Base-by-base conservation (phyloP, 1,140 invertebrate species). In the Listronotus bonariensis region DNA sequence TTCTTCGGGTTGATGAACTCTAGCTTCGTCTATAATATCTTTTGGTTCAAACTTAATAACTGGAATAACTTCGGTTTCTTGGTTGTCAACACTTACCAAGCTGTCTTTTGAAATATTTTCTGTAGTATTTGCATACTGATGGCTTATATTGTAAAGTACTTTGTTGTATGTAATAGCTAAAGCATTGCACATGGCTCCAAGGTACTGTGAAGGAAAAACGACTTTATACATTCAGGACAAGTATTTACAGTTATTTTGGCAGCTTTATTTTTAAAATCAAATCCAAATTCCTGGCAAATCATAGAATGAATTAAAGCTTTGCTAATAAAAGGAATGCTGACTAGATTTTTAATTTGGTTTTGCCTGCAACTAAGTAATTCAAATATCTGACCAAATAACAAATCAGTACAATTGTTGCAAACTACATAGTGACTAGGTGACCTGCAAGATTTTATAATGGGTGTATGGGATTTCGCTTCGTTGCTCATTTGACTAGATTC, bases 121-220 rank as follows among this genome's bases (percentile, higher is more conserved):
- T 9, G 74, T 76, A 11, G 42, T 51, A 42, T 74, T 75, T 1
- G 65, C 56, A 49, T 71, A 69, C 36, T 76, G 69, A 36, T 74
- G 66, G 66, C 82, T 85, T 3, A 82, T 81, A 70, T 89, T 89
- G 48, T 88, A 76, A n/a, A 85, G 82, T n/a, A 87, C 83, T 76
- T 87, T 88, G 51, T 85, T 85, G 64, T 88, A 84, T 41, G 82
- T 82, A 41, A 87, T 83, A 3, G 87, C 88, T 17, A 89, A 74
- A 38, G 87, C 80, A 75, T 91, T 90, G 76, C 91, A 93, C 42
- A 92, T 78, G n/a, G 89, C 89, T 10, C 89, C 84, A 52, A 92
- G 77, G 73, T 89, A 89, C 67, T 87, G 86, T 3, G 81, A 71
- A 11, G 85, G 81, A 71, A 91, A 85, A 90, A 75, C 73, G 63